Evolutionary conservation across 1,140 invertebrate species (phyloP), one percentile per base, ranked within the genome.

Genomic region (Drosophila ironensis): DNA sequence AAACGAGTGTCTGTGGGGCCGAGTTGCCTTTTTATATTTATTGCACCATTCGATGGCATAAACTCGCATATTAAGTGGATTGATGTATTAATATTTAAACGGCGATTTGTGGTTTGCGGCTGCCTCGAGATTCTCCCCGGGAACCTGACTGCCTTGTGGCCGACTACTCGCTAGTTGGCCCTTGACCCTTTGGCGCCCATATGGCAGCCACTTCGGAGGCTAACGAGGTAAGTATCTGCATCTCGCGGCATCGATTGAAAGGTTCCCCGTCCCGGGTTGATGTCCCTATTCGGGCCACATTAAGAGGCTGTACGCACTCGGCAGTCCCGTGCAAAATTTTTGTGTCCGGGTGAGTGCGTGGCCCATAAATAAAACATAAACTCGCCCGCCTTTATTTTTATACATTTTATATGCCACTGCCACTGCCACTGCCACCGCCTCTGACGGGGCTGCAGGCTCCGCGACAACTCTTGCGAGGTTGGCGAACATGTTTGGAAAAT

Each of bases 21-120:
- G 12, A 7, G 12, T 37, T 37, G 33, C 14, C 59, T 72, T 87
- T 76, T 81, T 86, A 86, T 87, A 87, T 87, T 81, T 87, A 87
- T 81, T 77, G 45, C 76, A 82, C 69, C 82, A 87, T 81, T 87
- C 73, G 66, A 50, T 61, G 70, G 73, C 75, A 75, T 57, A 87
- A 87, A 77, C 70, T 81, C 82, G 64, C 82, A 74, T 87, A 81
- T 87, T 87, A 82, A 87, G 73, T 87, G 77, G 82, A 87, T 87
- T 87, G 82, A 87, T 87, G 76, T 87, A 87, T 87, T 82, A 87
- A 87, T 87, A 87, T 87, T 87, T 87, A 81, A 87, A 81, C 73
- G 76, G 60, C 66, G 82, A 81, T 81, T 87, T 87, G 81, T 69
- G 81, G 81, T 50, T 78, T 48, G 52, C 17, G 30, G 28, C 20